Evolutionary conservation across 2,797 vertebrate genomes (phyloP).

Genomic region (Prunella strophiata): DNA sequence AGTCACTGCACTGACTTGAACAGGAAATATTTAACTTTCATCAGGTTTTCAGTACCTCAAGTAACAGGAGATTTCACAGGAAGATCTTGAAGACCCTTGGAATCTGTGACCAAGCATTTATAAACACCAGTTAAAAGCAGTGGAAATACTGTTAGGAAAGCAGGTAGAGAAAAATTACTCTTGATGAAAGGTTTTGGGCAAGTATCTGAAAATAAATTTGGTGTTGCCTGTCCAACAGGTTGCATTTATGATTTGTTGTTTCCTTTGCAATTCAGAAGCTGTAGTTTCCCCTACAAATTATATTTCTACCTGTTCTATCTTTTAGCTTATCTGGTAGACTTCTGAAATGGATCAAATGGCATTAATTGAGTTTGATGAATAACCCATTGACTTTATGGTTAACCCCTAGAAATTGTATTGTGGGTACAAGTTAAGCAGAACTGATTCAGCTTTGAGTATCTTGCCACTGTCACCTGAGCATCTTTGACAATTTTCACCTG

Average conservation of each 20-base stretch:
- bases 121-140: not conserved
- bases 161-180: not conserved
- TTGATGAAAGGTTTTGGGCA: not conserved
- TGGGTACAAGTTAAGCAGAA: not conserved
- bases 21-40: not conserved
- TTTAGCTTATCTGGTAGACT: not conserved
- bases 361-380: not conserved
- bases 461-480: not conserved
- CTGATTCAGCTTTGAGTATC: not conserved
- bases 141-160: not conserved
- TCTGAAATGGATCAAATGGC: not conserved
- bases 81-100: not conserved
- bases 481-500: not conserved
- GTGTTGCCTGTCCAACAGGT: fast-evolving
- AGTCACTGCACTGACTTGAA: not conserved
- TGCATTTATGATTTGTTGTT: not conserved
- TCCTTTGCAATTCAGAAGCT: not conserved
- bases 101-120: not conserved
- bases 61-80: not conserved
- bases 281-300: not conserved
- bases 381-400: not conserved
- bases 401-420: not conserved
- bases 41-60: not conserved
- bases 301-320: not conserved
- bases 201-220: not conserved